These are phyloP conservation scores for Laspeyria flexula DNA, from an alignment of 2,888 invertebrate genomes.

Conservation along the genomic window DNA sequence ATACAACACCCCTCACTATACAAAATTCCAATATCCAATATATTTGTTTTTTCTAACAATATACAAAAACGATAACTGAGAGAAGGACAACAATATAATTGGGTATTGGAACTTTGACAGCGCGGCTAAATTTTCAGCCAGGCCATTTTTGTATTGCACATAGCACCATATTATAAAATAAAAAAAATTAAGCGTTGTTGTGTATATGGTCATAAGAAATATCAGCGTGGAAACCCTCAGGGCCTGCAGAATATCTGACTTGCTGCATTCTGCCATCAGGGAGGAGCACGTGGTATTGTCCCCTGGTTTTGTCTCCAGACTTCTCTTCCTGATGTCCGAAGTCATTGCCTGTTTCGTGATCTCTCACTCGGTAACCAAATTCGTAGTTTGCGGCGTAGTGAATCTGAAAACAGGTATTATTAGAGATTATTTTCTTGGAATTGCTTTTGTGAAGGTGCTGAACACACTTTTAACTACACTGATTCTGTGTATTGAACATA, in stretches of 20 bases:
- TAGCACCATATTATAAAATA: background rate
- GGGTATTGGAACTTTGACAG: too few species aligned
- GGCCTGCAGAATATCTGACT: conserved; percentile 92
- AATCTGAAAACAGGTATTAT: conserved; percentile 68
- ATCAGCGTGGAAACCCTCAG: conserved; percentile 91
- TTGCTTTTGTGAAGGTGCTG: too few species aligned
- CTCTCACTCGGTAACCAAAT: conserved; percentile 90
- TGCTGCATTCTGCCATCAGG: conserved; percentile 93
- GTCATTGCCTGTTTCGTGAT: conserved; percentile 90
- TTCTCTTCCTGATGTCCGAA: conserved; percentile 92
- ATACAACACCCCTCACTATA: too few species aligned
- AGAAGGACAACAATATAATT: too few species aligned
- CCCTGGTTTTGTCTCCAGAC: conserved; percentile 88
- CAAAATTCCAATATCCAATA: too few species aligned
- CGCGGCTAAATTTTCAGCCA: too few species aligned
- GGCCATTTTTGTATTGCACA: too few species aligned
- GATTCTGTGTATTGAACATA: too few species aligned
- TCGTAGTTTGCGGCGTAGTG: conserved; percentile 88
- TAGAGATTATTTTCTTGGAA: too few species aligned
- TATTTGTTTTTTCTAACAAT: too few species aligned
- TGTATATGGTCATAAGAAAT: conserved; percentile 87
- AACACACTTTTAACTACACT: too few species aligned
- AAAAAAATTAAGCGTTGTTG: conserved; percentile 2
- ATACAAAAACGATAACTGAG: too few species aligned
- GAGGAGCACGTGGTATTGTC: conserved; percentile 91